Percentiles rank a stretch among this genome's conserved stretches.
Conservation (phyloP, 2,113 vertebrate genomes). For the Semicossyphus pulcher region DNA sequence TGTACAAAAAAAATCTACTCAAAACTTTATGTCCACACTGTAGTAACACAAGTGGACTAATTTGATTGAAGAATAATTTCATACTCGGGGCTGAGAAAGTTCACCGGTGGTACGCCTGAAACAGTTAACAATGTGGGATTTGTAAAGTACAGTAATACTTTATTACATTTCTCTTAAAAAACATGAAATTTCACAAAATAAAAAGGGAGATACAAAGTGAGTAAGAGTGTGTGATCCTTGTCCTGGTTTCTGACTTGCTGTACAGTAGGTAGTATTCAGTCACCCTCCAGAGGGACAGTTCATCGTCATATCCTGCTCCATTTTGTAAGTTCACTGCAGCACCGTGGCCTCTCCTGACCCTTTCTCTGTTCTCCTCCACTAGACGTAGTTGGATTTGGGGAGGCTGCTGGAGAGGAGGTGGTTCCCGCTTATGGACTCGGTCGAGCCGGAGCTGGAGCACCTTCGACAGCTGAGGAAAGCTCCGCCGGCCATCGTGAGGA, state of each 20-base stretch:
- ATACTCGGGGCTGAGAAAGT: too few relatives aligned
- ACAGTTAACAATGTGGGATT: neutral
- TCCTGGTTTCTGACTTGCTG: neutral
- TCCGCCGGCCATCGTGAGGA: conserved; percentile 88
- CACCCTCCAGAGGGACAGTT: neutral
- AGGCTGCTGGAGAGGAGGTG: conserved; percentile 77
- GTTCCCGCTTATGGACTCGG: conserved; percentile 69
- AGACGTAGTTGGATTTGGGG: conserved; percentile 89
- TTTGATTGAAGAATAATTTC: neutral
- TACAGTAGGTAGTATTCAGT: conserved; percentile 1
- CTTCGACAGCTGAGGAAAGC: conserved; percentile 86
- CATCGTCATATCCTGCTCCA: neutral
- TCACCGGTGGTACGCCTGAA: neutral
- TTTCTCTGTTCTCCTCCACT: conserved; percentile 24
- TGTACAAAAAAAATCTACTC: neutral
- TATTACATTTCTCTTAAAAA: neutral
- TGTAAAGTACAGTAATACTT: neutral
- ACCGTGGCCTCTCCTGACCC: neutral
- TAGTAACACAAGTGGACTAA: neutral
- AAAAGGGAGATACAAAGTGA: neutral
- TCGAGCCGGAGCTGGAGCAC: conserved; percentile 78
- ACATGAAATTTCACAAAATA: too few relatives aligned
- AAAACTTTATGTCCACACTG: neutral
- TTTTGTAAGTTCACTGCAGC: neutral
- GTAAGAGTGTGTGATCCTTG: neutral